phyloP scores from a whole-genome alignment of 2,797 vertebrate genomes.

The Momotus momota region DNA sequence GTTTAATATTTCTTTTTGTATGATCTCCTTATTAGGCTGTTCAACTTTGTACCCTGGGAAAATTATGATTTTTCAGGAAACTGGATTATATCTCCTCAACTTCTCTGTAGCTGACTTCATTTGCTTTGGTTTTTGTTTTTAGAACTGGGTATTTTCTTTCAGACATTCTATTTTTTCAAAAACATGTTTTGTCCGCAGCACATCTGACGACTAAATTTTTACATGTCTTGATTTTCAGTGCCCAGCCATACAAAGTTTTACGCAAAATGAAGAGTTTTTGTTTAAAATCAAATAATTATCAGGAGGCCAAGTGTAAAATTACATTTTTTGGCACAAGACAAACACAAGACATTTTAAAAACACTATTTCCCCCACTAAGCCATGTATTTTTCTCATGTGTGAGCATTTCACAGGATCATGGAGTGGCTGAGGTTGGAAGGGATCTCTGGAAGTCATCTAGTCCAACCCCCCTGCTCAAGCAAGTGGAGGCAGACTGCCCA shows the following conservation, averaged over 20 bases:
- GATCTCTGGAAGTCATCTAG: not conserved
- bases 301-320: not conserved
- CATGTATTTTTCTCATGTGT: not conserved
- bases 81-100: not conserved
- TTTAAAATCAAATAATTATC: not conserved
- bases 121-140: not conserved
- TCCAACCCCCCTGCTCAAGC: not conserved
- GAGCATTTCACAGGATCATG: not conserved
- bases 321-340: not conserved
- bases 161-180: not conserved
- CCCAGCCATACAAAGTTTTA: not conserved
- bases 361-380: not conserved
- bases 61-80: not conserved
- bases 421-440: not conserved
- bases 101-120: not conserved
- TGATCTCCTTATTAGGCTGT: conserved; percentile 24
- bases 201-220: not conserved
- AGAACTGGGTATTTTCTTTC: not conserved
- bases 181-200: not conserved
- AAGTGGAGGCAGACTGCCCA: not conserved
- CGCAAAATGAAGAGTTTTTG: not conserved
- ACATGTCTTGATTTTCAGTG: not conserved
- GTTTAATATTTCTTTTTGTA: conserved; percentile 58
- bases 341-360: not conserved
- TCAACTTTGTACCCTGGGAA: not conserved